Evolutionary conservation across 2,113 vertebrate genomes (phyloP).

Genomic region (Chaetorhynchus papuensis): DNA sequence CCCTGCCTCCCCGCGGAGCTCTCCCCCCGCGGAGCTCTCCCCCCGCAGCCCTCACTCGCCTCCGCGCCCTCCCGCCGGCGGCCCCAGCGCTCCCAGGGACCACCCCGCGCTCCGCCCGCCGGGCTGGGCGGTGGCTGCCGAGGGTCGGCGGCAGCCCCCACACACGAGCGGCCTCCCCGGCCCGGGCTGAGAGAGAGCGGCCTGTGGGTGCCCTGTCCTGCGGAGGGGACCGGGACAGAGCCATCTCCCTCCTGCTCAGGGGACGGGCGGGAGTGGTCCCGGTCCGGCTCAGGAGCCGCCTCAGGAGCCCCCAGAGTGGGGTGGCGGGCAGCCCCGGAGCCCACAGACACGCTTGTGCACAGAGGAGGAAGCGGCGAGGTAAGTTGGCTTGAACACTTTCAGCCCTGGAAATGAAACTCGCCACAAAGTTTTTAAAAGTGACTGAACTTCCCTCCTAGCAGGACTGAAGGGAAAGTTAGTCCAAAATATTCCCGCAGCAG

Average conservation of each 20-base stretch:
- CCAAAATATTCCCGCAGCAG: background rate
- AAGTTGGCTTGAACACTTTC: background rate
- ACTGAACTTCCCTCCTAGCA: background rate
- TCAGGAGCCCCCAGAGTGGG: rapidly evolving
- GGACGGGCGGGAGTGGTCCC: background rate
- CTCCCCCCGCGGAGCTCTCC: background rate
- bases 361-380: background rate
- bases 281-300: no score
- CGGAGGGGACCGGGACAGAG: background rate
- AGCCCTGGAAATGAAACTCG: background rate
- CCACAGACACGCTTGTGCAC: rapidly evolving
- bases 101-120: background rate
- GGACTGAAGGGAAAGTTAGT: background rate
- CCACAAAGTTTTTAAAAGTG: background rate
- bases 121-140: background rate
- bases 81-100: background rate
- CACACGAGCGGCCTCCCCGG: background rate
- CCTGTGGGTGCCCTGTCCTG: background rate
- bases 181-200: background rate
- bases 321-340: background rate
- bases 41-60: background rate
- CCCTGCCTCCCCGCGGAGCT: background rate
- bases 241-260: background rate
- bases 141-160: background rate
- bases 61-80: background rate